These are phyloP conservation scores for Siniperca knerii DNA, from an alignment of 2,113 vertebrate species.

Conservation along the genomic window DNA sequence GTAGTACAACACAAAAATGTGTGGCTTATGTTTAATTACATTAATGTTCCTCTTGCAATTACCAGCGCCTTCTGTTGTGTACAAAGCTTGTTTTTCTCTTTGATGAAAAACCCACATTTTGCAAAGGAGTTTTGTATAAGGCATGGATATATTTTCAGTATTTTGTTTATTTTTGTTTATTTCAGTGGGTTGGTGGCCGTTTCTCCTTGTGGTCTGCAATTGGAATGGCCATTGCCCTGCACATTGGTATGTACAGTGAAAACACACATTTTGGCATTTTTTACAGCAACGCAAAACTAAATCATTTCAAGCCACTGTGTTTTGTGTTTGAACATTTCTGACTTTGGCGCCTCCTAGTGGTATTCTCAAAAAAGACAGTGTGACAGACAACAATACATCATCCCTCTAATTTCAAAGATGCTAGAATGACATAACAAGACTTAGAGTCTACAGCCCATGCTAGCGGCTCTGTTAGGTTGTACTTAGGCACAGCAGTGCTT, in stretches of 20 bases:
- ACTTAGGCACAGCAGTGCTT: background rate
- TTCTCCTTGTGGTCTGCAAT: conserved; percentile 99
- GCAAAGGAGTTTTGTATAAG: background rate
- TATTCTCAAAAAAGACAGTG: too few relatives aligned
- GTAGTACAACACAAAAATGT: background rate
- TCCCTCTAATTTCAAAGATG: background rate
- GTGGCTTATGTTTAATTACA: background rate
- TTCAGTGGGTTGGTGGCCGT: conserved; percentile 98
- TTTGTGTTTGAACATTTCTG: background rate
- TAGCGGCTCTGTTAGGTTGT: background rate
- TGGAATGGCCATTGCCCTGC: conserved; percentile 96
- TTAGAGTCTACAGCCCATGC: too few relatives aligned
- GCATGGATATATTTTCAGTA: background rate
- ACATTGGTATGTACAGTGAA: conserved; percentile 87
- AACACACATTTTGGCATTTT: background rate
- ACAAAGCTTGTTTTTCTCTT: background rate
- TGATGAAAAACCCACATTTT: background rate
- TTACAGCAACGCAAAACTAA: background rate
- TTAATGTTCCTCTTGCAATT: background rate
- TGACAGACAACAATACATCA: background rate
- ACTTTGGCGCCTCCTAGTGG: too few relatives aligned
- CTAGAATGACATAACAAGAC: background rate
- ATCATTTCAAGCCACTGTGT: background rate
- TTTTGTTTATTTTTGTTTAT: conserved; percentile 1
- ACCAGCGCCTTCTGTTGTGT: background rate